Evolutionary conservation across 1,140 invertebrate genomes (phyloP).

Genomic region (Musca domestica): DNA sequence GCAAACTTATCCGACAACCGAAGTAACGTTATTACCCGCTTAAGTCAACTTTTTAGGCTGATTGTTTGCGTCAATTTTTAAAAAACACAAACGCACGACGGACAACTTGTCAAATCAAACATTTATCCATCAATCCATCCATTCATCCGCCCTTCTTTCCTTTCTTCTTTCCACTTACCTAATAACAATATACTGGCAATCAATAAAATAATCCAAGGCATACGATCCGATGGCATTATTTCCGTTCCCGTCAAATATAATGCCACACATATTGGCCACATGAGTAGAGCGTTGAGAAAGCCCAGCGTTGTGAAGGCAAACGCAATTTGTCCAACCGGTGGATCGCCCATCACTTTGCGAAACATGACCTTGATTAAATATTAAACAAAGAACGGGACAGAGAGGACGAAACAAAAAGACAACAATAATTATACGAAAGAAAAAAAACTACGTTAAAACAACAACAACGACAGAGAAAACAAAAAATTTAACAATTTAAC

Average conservation of each 20-base stretch:
- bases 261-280: constrained; percentile 83
- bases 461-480: background rate
- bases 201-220: constrained; percentile 79
- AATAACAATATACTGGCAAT: constrained; percentile 74
- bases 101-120: too few relatives aligned
- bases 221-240: constrained; percentile 69
- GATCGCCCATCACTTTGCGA: constrained; percentile 88
- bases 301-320: constrained; percentile 86
- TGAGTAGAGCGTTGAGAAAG: constrained; percentile 74
- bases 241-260: constrained; percentile 84
- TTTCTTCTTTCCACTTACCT: constrained; percentile 56
- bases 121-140: too few relatives aligned
- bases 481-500: background rate
- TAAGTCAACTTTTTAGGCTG: too few relatives aligned
- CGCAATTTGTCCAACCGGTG: constrained; percentile 81
- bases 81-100: too few relatives aligned
- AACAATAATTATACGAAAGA: background rate
- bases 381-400: constrained; percentile 22
- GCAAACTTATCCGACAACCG: too few relatives aligned
- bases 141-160: too few relatives aligned
- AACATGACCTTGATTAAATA: constrained; percentile 70
- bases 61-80: too few relatives aligned
- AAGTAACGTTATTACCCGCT: too few relatives aligned
- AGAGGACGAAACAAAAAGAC: background rate
- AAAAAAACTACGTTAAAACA: constrained; percentile 3